Conservation (phyloP, 2,113 vertebrate species). For the Heptranchias perlo region DNA sequence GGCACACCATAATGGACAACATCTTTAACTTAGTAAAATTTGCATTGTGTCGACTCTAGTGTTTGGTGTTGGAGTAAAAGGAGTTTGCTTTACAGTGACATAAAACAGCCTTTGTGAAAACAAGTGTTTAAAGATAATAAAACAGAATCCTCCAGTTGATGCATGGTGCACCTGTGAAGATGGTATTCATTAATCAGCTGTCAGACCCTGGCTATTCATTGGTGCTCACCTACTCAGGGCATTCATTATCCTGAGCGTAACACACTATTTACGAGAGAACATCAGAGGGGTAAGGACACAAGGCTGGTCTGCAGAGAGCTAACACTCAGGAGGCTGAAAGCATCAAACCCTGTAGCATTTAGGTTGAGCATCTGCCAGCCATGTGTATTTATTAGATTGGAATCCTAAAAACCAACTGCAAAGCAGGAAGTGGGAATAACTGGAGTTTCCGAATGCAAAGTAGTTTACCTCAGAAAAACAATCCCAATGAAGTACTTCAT, state of each 20-base stretch:
- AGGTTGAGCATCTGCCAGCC: not conserved
- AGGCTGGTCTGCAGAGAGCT: not conserved
- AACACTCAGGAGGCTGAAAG: not conserved
- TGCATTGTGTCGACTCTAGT: not conserved
- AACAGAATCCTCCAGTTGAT: not conserved
- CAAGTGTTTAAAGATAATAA: not conserved
- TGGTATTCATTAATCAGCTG: not conserved
- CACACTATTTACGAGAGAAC: not conserved
- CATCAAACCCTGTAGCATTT: not conserved
- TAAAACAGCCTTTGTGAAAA: not conserved
- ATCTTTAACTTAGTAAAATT: not conserved
- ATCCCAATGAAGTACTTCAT: not conserved
- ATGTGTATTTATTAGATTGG: not conserved
- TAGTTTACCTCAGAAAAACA: not conserved
- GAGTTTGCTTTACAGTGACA: not conserved
- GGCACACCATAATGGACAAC: not conserved
- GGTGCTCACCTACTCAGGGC: not conserved
- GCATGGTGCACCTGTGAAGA: not conserved
- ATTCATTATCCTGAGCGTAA: not conserved
- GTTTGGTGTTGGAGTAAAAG: not conserved
- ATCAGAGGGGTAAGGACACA: not conserved
- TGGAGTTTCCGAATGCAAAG: not conserved
- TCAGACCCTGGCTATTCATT: not conserved
- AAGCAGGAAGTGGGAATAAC: constrained; percentile 1
- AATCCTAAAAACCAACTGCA: not conserved